These are phyloP conservation scores for Vidua chalybeata DNA, from an alignment of 2,113 vertebrate species.

Conservation along the genomic window DNA sequence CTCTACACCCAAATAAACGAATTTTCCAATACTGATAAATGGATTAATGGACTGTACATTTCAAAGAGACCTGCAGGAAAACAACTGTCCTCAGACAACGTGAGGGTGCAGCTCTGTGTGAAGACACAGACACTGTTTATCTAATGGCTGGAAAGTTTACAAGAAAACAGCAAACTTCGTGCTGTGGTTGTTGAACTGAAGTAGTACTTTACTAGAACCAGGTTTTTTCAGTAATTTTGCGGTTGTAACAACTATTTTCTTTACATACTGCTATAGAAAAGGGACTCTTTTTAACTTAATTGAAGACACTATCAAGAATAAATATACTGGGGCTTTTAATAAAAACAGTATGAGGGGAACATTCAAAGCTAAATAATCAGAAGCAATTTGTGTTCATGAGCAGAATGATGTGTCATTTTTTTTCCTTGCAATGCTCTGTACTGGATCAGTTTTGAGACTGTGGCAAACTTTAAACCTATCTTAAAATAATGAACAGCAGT, in stretches of 20 bases:
- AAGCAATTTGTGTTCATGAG: conserved; percentile 76
- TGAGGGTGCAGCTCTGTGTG: not conserved
- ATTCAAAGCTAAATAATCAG: conserved; percentile 79
- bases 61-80: conserved; percentile 1
- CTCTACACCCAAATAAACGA: accelerated
- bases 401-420: conserved; percentile 66
- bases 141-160: conserved; percentile 73
- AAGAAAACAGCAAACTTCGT: conserved; percentile 74
- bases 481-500: conserved; percentile 87
- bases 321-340: conserved; percentile 76
- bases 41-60: not conserved
- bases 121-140: conserved; percentile 69
- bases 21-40: not conserved
- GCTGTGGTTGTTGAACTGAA: conserved; percentile 75
- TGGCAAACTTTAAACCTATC: conserved; percentile 79
- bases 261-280: conserved; percentile 75
- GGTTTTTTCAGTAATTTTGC: conserved; percentile 76
- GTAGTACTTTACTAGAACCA: conserved; percentile 76
- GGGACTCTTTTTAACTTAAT: conserved; percentile 76
- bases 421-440: conserved; percentile 38
- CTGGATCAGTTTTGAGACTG: conserved; percentile 60
- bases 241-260: conserved; percentile 79
- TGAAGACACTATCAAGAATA: conserved; percentile 81
- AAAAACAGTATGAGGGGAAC: conserved; percentile 78
- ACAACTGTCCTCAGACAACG: not conserved